Evolutionary conservation across 1,140 invertebrate genomes (phyloP), one percentile per base, ranked within the genome.

Genomic region (Pogonognathellus flavescens): DNA sequence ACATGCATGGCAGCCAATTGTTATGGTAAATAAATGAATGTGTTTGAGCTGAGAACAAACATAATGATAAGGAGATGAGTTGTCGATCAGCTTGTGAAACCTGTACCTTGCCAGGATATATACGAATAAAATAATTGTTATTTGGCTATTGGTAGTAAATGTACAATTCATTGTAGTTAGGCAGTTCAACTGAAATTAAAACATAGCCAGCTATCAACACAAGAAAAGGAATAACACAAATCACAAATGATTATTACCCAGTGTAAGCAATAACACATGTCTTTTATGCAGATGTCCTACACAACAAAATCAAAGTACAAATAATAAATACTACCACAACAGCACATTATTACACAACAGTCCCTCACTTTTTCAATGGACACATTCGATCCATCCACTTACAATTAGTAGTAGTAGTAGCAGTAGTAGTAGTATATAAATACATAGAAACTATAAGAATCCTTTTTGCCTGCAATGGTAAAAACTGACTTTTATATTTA

Each of bases 41-140:
- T 76, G 70, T 76, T 10, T 16, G 31, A 50, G 41, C 14, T 11
- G 70, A 76, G 70, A 76, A 76, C 70, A 76, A 13, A 41, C 70
- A 49, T 76, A 76, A 76, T 76, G 70, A 76, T 76, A 76, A 76
- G 31, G 70, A 76, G 70, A 76, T 76, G 70, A 76, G 70, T 76
- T 76, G 70, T 49, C 70, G 70, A 76, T 76, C 70, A 76, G 70
- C 70, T 76, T 76, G 70, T 76, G 70, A 76, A 76, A 76, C 70
- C 70, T 76, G 70, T 76, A 76, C 41, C 22, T 25, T 66, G 20
- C 10, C 10, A 31, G 22, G 1, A 31, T 22, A 66, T 41, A 41
- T 62, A 62, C 6, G 59, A 62, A 62, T 41, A 66, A 66, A 76
- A 76, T 76, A 76, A 76, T 76, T 76, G 70, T 76, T 49, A 76